Percentiles rank a stretch among this genome's conserved stretches.
Evolutionary conservation across 2,888 invertebrate species (phyloP).

Genomic region (Conistra vaccinii): DNA sequence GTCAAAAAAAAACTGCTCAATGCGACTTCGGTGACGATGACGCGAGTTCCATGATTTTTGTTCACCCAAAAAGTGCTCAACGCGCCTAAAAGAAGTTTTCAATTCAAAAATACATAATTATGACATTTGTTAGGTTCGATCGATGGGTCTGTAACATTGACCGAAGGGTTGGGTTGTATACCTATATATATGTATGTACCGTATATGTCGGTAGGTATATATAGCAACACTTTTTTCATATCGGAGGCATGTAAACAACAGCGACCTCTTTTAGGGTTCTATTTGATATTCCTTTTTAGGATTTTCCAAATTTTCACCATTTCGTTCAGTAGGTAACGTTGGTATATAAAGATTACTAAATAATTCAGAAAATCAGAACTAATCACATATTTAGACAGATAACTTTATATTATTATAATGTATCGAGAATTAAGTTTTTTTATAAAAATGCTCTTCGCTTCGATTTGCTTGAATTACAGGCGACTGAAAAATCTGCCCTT

Average conservation of each 20-base stretch:
- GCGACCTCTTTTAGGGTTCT: slow-evolving; percentile 30
- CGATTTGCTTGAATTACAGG: background rate
- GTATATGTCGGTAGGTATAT: slow-evolving; percentile 2
- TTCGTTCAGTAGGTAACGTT: background rate
- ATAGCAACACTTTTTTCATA: slow-evolving; percentile 31
- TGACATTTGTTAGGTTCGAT: slow-evolving; percentile 11
- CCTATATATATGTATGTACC: background rate
- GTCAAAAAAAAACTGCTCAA: too few species aligned
- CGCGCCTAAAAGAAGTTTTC: too few species aligned
- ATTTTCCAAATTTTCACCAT: background rate
- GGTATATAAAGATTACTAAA: background rate
- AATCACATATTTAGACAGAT: background rate
- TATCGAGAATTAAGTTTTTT: background rate
- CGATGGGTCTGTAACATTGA: slow-evolving; percentile 5
- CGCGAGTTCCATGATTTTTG: too few species aligned
- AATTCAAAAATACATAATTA: too few species aligned
- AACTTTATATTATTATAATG: background rate
- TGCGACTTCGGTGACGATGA: too few species aligned
- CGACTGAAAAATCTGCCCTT: background rate
- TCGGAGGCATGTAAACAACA: slow-evolving; percentile 30
- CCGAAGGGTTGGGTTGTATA: background rate
- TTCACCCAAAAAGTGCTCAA: too few species aligned
- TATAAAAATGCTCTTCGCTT: background rate
- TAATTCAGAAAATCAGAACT: background rate
- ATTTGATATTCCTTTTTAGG: slow-evolving; percentile 21